Evolutionary conservation across 2,113 vertebrate species (phyloP).

Genomic region (Semnornis frantzii): DNA sequence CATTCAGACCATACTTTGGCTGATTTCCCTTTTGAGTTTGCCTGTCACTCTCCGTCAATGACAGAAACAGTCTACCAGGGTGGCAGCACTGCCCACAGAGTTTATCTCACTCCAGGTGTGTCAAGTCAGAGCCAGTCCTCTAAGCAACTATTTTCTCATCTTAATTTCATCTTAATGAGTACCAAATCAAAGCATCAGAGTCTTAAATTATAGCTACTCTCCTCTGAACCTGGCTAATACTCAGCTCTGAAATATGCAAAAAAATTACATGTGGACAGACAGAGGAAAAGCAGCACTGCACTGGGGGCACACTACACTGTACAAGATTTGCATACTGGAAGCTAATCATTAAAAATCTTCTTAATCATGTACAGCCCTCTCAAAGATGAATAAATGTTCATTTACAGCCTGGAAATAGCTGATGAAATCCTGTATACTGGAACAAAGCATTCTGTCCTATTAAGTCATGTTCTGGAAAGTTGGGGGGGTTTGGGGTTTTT

Average conservation of each 20-base stretch:
- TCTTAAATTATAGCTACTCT: background rate
- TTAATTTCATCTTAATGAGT: slow-evolving; percentile 8
- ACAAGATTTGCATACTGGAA: background rate
- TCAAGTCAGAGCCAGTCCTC: background rate
- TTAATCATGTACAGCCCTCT: background rate
- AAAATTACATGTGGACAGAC: background rate
- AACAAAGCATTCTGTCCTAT: background rate
- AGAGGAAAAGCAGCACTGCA: background rate
- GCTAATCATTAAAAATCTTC: background rate
- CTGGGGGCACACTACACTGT: background rate
- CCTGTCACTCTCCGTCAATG: background rate
- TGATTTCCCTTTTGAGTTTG: background rate
- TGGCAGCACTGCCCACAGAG: background rate
- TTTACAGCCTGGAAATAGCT: background rate
- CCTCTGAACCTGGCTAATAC: background rate
- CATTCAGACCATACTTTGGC: fast-evolving
- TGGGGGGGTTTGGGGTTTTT: background rate
- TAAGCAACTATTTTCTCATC: background rate
- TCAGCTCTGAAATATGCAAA: background rate
- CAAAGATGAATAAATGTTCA: slow-evolving; percentile 24
- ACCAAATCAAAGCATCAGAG: slow-evolving; percentile 5
- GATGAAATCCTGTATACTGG: background rate
- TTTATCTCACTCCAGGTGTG: background rate
- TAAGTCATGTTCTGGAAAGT: background rate
- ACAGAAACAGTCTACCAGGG: background rate